Percentiles rank a stretch among this genome's conserved stretches.
Evolutionary conservation across 2,888 invertebrate genomes (phyloP).

Genomic region (Hemithea aestivaria): DNA sequence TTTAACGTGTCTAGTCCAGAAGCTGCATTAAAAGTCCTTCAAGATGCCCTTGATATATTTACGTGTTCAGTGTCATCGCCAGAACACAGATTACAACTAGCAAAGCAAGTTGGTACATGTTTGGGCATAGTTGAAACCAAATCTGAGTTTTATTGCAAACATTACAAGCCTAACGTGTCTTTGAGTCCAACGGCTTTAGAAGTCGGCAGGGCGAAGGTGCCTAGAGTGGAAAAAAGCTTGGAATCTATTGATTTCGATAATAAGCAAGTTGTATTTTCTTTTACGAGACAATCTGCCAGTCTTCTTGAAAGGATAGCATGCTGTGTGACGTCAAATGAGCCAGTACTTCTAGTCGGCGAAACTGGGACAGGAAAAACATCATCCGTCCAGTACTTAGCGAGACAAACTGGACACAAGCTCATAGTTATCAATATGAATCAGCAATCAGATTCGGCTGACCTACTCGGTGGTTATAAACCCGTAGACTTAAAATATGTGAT

Average conservation of each 20-base stretch:
- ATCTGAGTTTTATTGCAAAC: constrained; percentile 88
- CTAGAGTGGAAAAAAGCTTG: constrained; percentile 59
- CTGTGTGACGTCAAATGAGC: constrained; percentile 90
- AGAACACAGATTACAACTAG: constrained; percentile 82
- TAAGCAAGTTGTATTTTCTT: constrained; percentile 84
- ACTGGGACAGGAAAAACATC: constrained; percentile 99
- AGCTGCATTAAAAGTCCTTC: constrained; percentile 85
- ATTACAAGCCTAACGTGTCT: constrained; percentile 87
- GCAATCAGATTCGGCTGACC: constrained; percentile 97
- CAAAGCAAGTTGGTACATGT: constrained; percentile 86
- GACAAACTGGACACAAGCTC: constrained; percentile 89
- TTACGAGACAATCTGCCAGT: constrained; percentile 88
- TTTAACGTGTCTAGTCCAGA: constrained; percentile 86
- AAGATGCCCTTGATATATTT: constrained; percentile 95
- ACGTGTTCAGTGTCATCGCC: constrained; percentile 86
- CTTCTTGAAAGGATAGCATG: constrained; percentile 93
- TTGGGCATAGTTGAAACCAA: constrained; percentile 90
- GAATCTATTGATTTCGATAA: constrained; percentile 56
- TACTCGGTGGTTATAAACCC: constrained; percentile 98
- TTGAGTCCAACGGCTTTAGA: constrained; percentile 78
- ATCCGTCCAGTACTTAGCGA: constrained; percentile 93
- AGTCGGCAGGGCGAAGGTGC: constrained; percentile 84
- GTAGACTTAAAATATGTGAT: constrained; percentile 93
- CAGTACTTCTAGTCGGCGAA: constrained; percentile 97
- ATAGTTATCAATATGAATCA: constrained; percentile 99